A percentile compares a stretch with the other conserved stretches of the same genome.
phyloP scores from a whole-genome alignment of 2,888 invertebrate species.

The Zonitis immaculata region DNA sequence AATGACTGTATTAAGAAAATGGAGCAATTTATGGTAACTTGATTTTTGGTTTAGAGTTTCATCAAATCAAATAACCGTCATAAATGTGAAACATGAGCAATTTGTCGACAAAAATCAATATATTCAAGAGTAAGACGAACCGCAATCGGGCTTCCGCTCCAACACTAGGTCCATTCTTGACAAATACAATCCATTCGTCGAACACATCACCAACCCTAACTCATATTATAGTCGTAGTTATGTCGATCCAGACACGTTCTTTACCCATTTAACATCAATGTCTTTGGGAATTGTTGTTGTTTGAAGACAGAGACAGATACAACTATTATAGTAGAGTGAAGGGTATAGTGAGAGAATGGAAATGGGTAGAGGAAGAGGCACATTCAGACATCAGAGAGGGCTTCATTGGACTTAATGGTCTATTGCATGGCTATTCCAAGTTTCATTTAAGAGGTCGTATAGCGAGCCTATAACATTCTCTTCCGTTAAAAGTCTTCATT shows the following conservation, averaged over 20 bases:
- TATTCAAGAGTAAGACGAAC: slow-evolving; percentile 17
- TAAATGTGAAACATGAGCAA: slow-evolving; percentile 28
- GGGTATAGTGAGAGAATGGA: not conserved
- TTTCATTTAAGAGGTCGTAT: slow-evolving; percentile 43
- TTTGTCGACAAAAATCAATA: slow-evolving; percentile 30
- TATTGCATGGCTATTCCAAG: slow-evolving; percentile 39
- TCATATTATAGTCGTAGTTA: slow-evolving; percentile 39
- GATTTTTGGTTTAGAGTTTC: not conserved
- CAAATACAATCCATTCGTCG: slow-evolving; percentile 28
- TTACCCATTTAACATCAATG: not conserved
- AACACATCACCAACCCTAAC: slow-evolving; percentile 39
- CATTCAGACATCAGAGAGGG: slow-evolving; percentile 26
- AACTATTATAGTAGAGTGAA: not conserved
- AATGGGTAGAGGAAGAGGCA: not conserved
- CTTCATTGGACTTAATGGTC: slow-evolving; percentile 42
- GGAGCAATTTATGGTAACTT: too few relatives aligned
- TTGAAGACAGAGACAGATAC: not conserved
- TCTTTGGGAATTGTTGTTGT: not conserved
- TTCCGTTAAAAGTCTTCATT: too few relatives aligned
- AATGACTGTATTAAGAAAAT: too few relatives aligned
- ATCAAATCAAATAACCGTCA: slow-evolving; percentile 12
- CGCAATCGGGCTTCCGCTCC: slow-evolving; percentile 31
- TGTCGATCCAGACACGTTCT: slow-evolving; percentile 40
- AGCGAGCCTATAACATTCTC: slow-evolving; percentile 35
- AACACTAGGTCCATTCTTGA: slow-evolving; percentile 20